A percentile compares a stretch with the other conserved stretches of the same genome.
phyloP scores from a whole-genome alignment of 2,888 invertebrate species.

The Catotricha subobsoleta region DNA sequence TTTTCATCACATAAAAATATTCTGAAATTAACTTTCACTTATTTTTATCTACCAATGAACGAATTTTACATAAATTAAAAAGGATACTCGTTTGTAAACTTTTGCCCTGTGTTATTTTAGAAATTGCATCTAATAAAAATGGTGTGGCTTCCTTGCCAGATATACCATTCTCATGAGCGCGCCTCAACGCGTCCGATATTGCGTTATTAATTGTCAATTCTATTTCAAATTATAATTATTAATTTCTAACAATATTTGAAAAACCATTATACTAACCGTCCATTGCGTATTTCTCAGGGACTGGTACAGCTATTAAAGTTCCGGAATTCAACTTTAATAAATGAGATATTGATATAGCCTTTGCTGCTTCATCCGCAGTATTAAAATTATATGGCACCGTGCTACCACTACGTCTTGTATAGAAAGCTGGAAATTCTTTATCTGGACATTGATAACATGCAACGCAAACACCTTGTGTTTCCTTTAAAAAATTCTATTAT shows the following conservation, averaged over 20 bases:
- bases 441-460: constrained; percentile 48
- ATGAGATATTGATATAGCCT: constrained; percentile 39
- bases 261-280: constrained; percentile 26
- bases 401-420: constrained; percentile 56
- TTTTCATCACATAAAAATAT: too few species aligned
- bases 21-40: neutral
- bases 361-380: constrained; percentile 49
- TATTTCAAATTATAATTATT: neutral
- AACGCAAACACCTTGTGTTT: constrained; percentile 89
- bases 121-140: constrained; percentile 62
- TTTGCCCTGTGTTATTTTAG: constrained; percentile 59
- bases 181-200: constrained; percentile 47
- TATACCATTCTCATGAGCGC: constrained; percentile 41
- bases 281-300: constrained; percentile 54
- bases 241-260: neutral
- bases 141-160: constrained; percentile 84
- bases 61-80: constrained; percentile 29
- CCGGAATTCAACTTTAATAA: constrained; percentile 45
- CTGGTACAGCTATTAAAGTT: constrained; percentile 76
- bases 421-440: constrained; percentile 83
- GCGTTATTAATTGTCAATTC: constrained; percentile 40
- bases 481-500: constrained; percentile 33
- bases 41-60: neutral
- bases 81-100: constrained; percentile 68
- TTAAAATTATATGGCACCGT: constrained; percentile 51